Evolutionary conservation across 2,888 invertebrate species (phyloP), one percentile per base, ranked within the genome.

Genomic region (Opisthograptis luteolata): DNA sequence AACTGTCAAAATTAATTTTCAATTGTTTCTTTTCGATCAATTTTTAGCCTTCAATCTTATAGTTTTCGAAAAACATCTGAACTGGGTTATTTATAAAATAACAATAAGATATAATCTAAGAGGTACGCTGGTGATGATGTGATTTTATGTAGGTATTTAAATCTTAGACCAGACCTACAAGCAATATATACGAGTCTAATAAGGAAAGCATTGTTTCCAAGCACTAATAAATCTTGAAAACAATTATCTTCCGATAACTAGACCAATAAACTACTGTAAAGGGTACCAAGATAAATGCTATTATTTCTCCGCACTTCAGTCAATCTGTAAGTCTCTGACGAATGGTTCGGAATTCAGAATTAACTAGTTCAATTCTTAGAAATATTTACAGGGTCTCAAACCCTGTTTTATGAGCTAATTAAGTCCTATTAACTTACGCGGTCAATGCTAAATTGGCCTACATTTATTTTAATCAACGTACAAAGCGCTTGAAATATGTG

Each of bases 371-470:
- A 64, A 49, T 71, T 74, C 62, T 60, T 43, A 57, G 68, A 71
- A 71, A 68, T 62, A 63, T 58, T 58, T 27, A 27, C 57, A 45
- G 45, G 22, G n/a, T 39, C 62, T 55, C 62, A 53, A 66, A 66
- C 55, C 46, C 32, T 58, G 48, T 64, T 64, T 61, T 65, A 66
- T 66, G 60, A 62, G 57, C 58, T 60, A 68, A 69, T 70, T 62
- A 63, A 52, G 58, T 67, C 12, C 69, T 61, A 70, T 72, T 37
- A 60, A 63, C 48, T 55, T 54, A 58, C 50, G 60, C 59, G 60
- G 63, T 64, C 67, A 66, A 62, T 64, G 58, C 35, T 72, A 80
- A 81, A 81, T 80, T 81, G 80, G 70, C 73, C 71, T 68, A 73
- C 71, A 81, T 80, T 71, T 64, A 66, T 56, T 62, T 34, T 47